Conservation (phyloP, 1,140 invertebrate species). For the Euborellia annulipes region DNA sequence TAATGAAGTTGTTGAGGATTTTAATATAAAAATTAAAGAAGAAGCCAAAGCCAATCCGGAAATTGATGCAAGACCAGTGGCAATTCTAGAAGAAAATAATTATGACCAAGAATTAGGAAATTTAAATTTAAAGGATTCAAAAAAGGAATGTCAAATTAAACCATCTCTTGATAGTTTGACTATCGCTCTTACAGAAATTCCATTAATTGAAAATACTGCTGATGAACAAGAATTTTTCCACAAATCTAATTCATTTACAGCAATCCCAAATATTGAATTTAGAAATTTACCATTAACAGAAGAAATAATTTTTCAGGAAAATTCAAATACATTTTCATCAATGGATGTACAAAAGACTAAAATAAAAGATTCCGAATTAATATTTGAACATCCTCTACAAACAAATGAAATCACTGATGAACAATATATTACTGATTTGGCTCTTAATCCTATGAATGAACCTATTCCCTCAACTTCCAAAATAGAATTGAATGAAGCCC, state of each 20-base stretch:
- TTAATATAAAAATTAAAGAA: background rate
- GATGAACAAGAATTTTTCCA: constrained; percentile 1
- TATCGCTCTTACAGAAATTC: constrained; percentile 7
- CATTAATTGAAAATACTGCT: constrained; percentile 2
- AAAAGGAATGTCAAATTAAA: constrained; percentile 4
- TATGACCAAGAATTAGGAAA: constrained; percentile 1
- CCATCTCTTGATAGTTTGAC: constrained; percentile 6
- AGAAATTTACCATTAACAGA: background rate
- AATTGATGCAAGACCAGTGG: constrained; percentile 1
- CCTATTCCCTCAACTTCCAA: too few species aligned
- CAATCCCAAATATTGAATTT: background rate
- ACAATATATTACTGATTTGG: too few species aligned
- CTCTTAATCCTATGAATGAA: too few species aligned
- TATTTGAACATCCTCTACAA: too few species aligned
- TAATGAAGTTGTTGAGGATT: background rate
- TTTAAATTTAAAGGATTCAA: background rate
- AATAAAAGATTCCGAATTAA: too few species aligned
- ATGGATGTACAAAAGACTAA: too few species aligned
- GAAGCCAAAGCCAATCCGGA: constrained; percentile 4
- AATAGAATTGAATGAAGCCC: too few species aligned
- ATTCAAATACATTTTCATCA: too few species aligned
- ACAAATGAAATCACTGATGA: too few species aligned
- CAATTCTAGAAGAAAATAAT: constrained; percentile 3
- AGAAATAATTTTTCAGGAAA: background rate
- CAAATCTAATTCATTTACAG: background rate